phyloP scores from a whole-genome alignment of 2,113 vertebrate genomes.

The Brachyhypopomus gauderio region DNA sequence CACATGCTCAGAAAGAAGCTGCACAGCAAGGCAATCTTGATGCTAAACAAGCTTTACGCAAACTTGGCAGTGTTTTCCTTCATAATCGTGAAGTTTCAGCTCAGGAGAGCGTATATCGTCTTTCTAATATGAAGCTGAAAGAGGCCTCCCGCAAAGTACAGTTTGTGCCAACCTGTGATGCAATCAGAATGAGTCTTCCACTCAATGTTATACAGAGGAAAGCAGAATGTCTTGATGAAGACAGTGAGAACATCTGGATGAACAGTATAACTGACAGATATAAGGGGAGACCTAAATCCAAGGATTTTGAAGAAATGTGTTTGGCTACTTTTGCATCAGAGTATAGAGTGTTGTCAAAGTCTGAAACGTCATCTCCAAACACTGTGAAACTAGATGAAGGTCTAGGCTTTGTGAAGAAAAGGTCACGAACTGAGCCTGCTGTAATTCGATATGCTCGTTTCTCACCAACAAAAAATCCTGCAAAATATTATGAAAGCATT shows the following conservation, averaged over 20 bases:
- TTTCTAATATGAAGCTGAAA: too few species aligned
- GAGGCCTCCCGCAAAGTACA: too few species aligned
- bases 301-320: background rate
- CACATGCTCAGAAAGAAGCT: too few species aligned
- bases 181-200: too few species aligned
- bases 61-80: too few species aligned
- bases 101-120: too few species aligned
- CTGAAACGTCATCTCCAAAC: background rate
- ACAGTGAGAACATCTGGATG: too few species aligned
- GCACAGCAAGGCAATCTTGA: too few species aligned
- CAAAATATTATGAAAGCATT: slow-evolving; percentile 26
- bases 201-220: too few species aligned
- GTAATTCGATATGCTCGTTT: slow-evolving; percentile 29
- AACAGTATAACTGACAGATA: slow-evolving; percentile 28
- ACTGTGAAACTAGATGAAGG: background rate
- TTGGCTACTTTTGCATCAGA: background rate
- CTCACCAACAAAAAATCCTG: slow-evolving; percentile 18
- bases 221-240: slow-evolving; percentile 5
- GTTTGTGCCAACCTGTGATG: too few species aligned
- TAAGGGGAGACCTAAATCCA: slow-evolving; percentile 6
- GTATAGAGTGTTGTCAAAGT: background rate
- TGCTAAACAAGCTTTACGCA: too few species aligned
- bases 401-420: slow-evolving; percentile 16
- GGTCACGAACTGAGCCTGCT: slow-evolving; percentile 4
- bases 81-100: too few species aligned